These are phyloP conservation scores for Caradrina kadenii DNA, from an alignment of 2,888 invertebrate genomes.

Conservation along the genomic window DNA sequence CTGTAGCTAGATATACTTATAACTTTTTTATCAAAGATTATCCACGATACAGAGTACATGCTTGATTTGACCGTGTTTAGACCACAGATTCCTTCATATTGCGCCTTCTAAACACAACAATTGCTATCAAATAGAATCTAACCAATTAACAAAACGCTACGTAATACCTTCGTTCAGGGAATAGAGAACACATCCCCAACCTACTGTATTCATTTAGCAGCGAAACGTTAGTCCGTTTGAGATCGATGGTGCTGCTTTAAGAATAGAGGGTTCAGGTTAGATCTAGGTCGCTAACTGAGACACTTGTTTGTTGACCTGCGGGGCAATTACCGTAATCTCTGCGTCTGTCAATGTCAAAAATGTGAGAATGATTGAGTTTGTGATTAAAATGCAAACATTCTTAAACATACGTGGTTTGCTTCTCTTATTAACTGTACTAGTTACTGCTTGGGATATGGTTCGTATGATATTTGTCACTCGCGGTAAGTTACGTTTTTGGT, in stretches of 20 bases:
- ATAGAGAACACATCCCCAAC: slow-evolving; percentile 34
- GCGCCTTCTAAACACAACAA: background rate
- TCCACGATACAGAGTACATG: too few species aligned
- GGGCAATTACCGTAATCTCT: too few species aligned
- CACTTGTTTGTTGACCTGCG: slow-evolving; percentile 15
- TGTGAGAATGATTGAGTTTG: too few species aligned
- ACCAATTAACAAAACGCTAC: background rate
- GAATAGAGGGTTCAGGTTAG: slow-evolving; percentile 42
- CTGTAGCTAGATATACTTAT: background rate
- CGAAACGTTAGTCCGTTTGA: slow-evolving; percentile 36
- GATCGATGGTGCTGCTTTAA: slow-evolving; percentile 50
- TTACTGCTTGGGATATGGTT: too few species aligned
- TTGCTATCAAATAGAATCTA: slow-evolving; percentile 14
- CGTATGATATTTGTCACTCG: too few species aligned
- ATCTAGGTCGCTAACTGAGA: slow-evolving; percentile 25
- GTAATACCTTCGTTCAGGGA: slow-evolving; percentile 39
- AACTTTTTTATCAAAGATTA: background rate
- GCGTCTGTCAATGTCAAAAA: too few species aligned
- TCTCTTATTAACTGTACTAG: too few species aligned
- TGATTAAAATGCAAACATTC: too few species aligned
- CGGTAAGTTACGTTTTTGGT: too few species aligned
- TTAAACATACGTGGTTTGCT: too few species aligned
- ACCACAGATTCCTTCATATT: too few species aligned
- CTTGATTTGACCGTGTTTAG: background rate
- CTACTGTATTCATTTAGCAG: slow-evolving; percentile 53